Evolutionary conservation across 1,140 invertebrate species (phyloP).

Genomic region (Rhizoglyphus robini): DNA sequence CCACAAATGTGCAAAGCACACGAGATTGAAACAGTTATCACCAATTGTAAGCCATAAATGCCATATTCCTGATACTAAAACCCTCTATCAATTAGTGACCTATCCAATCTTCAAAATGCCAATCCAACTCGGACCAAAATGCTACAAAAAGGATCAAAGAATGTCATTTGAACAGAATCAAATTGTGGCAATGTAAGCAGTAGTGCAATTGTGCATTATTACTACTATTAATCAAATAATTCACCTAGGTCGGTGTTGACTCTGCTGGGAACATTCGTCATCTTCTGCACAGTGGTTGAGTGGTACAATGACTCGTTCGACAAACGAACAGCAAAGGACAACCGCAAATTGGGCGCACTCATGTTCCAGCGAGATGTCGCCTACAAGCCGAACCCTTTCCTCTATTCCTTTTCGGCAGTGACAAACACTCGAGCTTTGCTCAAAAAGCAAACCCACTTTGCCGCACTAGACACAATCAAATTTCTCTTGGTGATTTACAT

Average conservation of each 20-base stretch:
- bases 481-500: constrained; percentile 6
- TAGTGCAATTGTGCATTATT: not conserved
- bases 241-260: not conserved
- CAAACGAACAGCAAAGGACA: not conserved
- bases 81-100: not conserved
- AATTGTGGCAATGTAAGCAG: constrained; percentile 8
- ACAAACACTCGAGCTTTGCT: constrained; percentile 13
- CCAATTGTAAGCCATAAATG: not conserved
- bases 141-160: not conserved
- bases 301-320: constrained; percentile 3
- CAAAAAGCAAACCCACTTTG: not conserved
- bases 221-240: not conserved
- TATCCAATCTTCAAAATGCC: constrained; percentile 17
- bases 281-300: constrained; percentile 10
- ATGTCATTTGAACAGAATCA: not conserved
- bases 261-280: not conserved
- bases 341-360: not conserved
- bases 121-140: constrained; percentile 5
- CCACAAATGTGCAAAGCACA: constrained; percentile 10
- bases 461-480: constrained; percentile 13
- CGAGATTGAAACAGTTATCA: constrained; percentile 13
- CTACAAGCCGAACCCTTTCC: not conserved
- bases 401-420: constrained; percentile 14
- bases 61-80: not conserved
- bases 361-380: constrained; percentile 10